A percentile compares a stretch with the other conserved stretches of the same genome.
Evolutionary conservation across 2,888 invertebrate species (phyloP).

Genomic region (Melipona bicolor): DNA sequence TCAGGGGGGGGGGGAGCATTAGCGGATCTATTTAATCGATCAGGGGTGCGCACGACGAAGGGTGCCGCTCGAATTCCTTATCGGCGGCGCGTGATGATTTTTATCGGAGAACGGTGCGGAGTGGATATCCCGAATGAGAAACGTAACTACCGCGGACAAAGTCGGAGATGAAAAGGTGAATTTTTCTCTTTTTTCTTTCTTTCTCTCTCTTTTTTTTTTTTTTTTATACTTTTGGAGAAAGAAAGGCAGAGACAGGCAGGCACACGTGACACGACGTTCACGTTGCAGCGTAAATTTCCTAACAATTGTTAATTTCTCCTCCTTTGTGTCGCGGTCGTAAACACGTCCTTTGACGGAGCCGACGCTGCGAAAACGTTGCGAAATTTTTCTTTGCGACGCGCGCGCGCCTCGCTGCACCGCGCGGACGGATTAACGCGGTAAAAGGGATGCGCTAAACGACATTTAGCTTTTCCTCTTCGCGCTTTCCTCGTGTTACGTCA

Average conservation of each 20-base stretch:
- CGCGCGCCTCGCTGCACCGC: not conserved
- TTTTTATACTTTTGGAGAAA: too few species aligned
- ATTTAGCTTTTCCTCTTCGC: not conserved
- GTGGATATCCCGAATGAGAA: conserved; percentile 80
- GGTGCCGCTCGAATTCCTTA: conserved; percentile 75
- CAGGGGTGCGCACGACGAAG: conserved; percentile 63
- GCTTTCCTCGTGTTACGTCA: not conserved
- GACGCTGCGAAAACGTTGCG: not conserved
- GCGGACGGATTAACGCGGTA: not conserved
- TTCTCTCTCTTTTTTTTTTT: too few species aligned
- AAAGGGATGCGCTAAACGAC: not conserved
- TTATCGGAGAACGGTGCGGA: conserved; percentile 76
- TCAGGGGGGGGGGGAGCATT: conserved; percentile 32
- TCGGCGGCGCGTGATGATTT: conserved; percentile 72
- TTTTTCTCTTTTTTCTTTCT: not conserved
- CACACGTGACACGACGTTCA: not conserved
- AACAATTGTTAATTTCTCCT: not conserved
- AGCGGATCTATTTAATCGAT: conserved; percentile 59
- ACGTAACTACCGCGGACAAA: conserved; percentile 78
- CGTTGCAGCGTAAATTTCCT: not conserved
- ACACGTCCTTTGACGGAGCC: not conserved
- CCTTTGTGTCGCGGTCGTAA: not conserved
- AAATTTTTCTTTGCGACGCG: conserved; percentile 9
- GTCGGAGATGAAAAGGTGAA: conserved; percentile 78
- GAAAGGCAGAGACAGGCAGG: not conserved